phyloP scores from a whole-genome alignment of 2,113 vertebrate species.

The Himantopus leucocephalus region DNA sequence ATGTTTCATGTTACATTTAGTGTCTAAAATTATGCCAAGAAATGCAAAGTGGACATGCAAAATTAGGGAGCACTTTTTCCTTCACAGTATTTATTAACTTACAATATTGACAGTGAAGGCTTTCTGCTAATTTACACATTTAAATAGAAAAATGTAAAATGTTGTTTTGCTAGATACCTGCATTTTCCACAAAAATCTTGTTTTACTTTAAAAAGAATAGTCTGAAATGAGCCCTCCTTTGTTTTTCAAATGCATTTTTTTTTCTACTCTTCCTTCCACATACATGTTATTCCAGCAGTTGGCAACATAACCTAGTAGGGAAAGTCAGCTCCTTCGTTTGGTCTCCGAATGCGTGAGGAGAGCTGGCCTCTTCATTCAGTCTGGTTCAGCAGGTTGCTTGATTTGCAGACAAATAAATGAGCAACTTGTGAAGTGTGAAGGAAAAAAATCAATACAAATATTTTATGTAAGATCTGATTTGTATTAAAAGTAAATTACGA shows the following conservation, averaged over 20 bases:
- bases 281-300: neutral
- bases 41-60: neutral
- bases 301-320: neutral
- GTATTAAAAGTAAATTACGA: neutral
- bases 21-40: neutral
- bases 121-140: neutral
- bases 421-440: neutral
- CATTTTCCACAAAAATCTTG: neutral
- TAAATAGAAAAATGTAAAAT: neutral
- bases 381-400: neutral
- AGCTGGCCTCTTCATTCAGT: neutral
- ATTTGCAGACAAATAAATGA: neutral
- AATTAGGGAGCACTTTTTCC: neutral
- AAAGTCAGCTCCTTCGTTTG: no score
- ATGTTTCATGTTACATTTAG: neutral
- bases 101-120: neutral
- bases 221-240: neutral
- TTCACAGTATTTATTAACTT: neutral
- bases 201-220: neutral
- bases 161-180: neutral
- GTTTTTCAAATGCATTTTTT: neutral
- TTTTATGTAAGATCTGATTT: neutral
- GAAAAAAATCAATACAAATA: neutral
- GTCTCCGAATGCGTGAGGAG: neutral
- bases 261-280: rapidly evolving